Evolutionary conservation across 2,888 invertebrate species (phyloP), one percentile per base, ranked within the genome.

Genomic region (Digitonthophagus gazella): DNA sequence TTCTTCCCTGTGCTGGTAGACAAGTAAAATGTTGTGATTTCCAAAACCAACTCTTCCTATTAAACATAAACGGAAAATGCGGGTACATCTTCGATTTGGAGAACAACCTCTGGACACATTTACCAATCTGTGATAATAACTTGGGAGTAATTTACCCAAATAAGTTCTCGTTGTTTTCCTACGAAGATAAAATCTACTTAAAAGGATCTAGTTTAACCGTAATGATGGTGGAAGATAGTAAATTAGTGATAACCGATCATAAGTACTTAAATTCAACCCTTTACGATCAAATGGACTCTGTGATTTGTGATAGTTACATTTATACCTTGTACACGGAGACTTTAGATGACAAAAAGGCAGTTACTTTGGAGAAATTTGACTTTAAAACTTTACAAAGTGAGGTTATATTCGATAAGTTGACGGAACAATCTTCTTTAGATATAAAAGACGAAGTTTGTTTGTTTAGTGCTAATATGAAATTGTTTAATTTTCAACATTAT

Each of bases 21-120:
- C 77, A 79, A 61, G 64, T 78, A 5, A 78, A 79, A 72, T 80
- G 79, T 69, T 81, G 81, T 69, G 72, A 73, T 69, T 79, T 74
- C 72, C 70, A 77, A 58, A 72, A 76, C 14, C 69, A 78, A 69
- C 72, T 80, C 4, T 77, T 80, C 64, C 44, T 80, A n/a, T 67
- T 81, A 19, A 76, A 76, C 64, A 61, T 77, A 4, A 74, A 73
- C 15, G 72, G 74, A 11, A 75, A 73, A 68, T 77, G 75, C 66
- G 80, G 75, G 2, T 80, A 78, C 71, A 67, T 78, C 44, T 80
- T 77, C 69, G 67, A 75, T 55, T 68, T 71, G n/a, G 19, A 44
- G n/a, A 71, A 54, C 15, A 68, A 61, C 8, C 58, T 15, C 4
- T 79, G 78, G 77, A 54, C 44, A 16, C 71, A 68, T 70, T 44